Evolutionary conservation across 1,140 invertebrate genomes (phyloP).

Genomic region (Ostrea edulis): DNA sequence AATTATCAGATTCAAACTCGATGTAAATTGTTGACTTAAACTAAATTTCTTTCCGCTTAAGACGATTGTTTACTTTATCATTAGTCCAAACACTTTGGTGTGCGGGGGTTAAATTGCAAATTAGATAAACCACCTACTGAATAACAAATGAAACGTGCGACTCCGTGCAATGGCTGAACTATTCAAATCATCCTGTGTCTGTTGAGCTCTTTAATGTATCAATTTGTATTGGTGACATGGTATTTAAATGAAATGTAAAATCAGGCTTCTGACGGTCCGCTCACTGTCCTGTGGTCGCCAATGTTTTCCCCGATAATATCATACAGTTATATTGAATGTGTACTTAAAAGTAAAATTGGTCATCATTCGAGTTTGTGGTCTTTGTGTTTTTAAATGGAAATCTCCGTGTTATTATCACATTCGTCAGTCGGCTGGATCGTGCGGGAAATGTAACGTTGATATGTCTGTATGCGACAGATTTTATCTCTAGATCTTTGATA

Average conservation of each 20-base stretch:
- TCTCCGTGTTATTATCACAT: too few relatives aligned
- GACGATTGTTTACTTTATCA: background rate
- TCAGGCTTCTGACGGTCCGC: too few relatives aligned
- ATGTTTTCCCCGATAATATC: background rate
- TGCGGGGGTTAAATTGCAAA: background rate
- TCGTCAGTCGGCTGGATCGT: too few relatives aligned
- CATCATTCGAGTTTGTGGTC: background rate
- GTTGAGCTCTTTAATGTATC: too few relatives aligned
- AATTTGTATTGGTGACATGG: background rate
- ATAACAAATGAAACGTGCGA: background rate
- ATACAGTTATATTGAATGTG: background rate
- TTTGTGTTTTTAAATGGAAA: too few relatives aligned
- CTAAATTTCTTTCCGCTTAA: slow-evolving; percentile 6
- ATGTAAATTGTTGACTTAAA: slow-evolving; percentile 5
- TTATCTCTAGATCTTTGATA: too few relatives aligned
- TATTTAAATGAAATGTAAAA: background rate
- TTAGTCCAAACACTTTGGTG: background rate
- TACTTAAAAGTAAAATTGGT: background rate
- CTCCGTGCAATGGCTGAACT: background rate
- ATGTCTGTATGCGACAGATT: too few relatives aligned
- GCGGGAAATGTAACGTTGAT: too few relatives aligned
- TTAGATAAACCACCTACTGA: background rate
- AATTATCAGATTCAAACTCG: background rate
- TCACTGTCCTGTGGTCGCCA: too few relatives aligned
- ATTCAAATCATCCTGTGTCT: background rate